Base-by-base conservation (phyloP, 1,140 invertebrate genomes). In the Halesus radiatus region DNA sequence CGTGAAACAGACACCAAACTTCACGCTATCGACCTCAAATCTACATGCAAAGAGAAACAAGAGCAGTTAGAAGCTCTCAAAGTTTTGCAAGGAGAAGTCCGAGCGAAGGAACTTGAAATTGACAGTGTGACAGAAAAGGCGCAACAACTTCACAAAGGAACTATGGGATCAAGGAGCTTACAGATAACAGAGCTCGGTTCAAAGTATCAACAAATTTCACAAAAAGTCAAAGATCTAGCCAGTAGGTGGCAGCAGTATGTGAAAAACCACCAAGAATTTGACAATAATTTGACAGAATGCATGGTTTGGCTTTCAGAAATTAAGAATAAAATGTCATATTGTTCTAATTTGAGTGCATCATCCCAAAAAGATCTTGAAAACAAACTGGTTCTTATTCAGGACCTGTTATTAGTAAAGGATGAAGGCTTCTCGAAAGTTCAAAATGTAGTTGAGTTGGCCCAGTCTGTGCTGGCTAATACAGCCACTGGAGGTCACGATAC, bases 191-290 rank as follows among this genome's bases (percentile, higher is more conserved):
- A 98, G 86, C 87, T 98, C 1, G 94, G 95, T 16, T 92, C 96
- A 0, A 97, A 97, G 87, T 98, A 98, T 86, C 97, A 98, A 87
- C 94, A 96, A 84, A 91, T 98, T 68, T 95, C 94, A 20, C 93
- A 94, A 81, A 97, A 96, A 90, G 94, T 98, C 7, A 98, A 98
- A 87, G 97, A 98, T 85, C 87, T 98, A 20, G 95, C 96, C 66
- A 92, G 93, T 62, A 94, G 95, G 78, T 98, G 98, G 98, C 95
- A 98, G 84, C 94, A 96, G 84, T 98, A 97, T 88, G 97, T 98
- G 0, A 92, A 92, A 50, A 94, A 93, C 53, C 97, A 98, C 86
- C 94, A 97, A 88, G 95, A 97, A 81, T 98, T 98, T 86, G 93
- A 96, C 20, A 94, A 92, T 80, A 93, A 94, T 80, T 90, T 97